Conservation (phyloP, 53 echinoderm and acorn worm species). For the Luidia sarsii region DNA sequence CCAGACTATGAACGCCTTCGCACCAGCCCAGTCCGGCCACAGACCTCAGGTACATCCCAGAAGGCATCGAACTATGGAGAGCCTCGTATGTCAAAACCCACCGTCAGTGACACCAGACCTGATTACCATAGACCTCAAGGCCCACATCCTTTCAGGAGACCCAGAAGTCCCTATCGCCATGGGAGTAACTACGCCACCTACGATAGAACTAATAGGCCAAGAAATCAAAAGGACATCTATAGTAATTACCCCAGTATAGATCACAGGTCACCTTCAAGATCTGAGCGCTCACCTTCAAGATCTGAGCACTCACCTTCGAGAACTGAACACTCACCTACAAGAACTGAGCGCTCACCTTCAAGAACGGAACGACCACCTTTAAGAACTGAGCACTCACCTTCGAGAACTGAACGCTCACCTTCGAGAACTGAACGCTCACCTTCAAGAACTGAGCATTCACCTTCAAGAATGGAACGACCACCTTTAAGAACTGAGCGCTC, state of each 20-base stretch:
- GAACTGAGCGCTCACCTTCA: too few species aligned
- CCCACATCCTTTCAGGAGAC: background rate
- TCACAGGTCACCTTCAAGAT: background rate
- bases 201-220: slow-evolving; percentile 25
- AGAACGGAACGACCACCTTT: background rate
- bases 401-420: too few species aligned
- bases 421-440: background rate
- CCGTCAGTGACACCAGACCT: slow-evolving; percentile 1
- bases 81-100: background rate
- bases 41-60: too few species aligned
- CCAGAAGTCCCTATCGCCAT: slow-evolving; percentile 8
- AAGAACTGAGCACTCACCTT: too few species aligned
- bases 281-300: too few species aligned
- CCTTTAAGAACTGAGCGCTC: too few species aligned
- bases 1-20: slow-evolving; percentile 27
- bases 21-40: too few species aligned
- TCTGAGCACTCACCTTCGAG: background rate
- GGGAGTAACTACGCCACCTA: background rate
- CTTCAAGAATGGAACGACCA: background rate
- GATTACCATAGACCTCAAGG: background rate
- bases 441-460: too few species aligned
- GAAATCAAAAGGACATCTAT: background rate
- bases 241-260: background rate
- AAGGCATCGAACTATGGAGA: background rate
- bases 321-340: too few species aligned